Percentiles rank a stretch among this genome's conserved stretches.
These are phyloP conservation scores for Ophion ellenae DNA, from an alignment of 2,888 invertebrate genomes.

Conservation along the genomic window DNA sequence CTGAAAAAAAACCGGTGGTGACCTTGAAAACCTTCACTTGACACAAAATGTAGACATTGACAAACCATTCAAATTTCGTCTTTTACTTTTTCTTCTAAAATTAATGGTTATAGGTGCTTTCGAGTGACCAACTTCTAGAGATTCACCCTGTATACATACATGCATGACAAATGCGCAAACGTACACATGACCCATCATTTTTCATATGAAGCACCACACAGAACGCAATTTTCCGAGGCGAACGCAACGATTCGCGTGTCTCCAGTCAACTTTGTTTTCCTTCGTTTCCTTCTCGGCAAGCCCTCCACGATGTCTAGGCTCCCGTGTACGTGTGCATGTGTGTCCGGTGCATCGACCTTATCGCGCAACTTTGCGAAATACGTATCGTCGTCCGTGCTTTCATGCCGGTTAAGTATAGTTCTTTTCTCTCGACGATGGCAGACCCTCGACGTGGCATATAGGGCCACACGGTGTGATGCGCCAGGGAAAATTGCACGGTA, in stretches of 20 bases:
- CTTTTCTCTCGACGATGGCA: conserved; percentile 6
- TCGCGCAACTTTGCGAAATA: conserved; percentile 34
- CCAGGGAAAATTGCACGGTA: conserved; percentile 43
- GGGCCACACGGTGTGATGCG: conserved; percentile 28
- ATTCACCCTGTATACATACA: too few species aligned
- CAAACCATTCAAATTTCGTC: too few species aligned
- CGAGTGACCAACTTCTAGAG: too few species aligned
- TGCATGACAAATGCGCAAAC: conserved; percentile 22
- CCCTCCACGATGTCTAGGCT: not conserved
- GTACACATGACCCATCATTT: not conserved
- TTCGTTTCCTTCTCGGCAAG: not conserved
- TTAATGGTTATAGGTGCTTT: too few species aligned
- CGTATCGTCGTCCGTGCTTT: conserved; percentile 19
- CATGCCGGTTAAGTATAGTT: conserved; percentile 50
- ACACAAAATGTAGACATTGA: too few species aligned
- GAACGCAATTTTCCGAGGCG: conserved; percentile 11
- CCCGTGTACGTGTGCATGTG: not conserved
- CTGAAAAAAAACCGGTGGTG: too few species aligned
- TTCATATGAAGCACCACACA: conserved; percentile 1
- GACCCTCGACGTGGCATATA: conserved; percentile 10
- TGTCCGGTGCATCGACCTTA: conserved; percentile 32
- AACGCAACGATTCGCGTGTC: conserved; percentile 27
- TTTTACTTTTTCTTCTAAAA: too few species aligned
- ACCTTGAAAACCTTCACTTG: too few species aligned
- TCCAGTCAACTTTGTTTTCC: conserved; percentile 16